A percentile compares a stretch with the other conserved stretches of the same genome.
Evolutionary conservation across 2,113 vertebrate species (phyloP).

Genomic region (Carollia perspicillata): DNA sequence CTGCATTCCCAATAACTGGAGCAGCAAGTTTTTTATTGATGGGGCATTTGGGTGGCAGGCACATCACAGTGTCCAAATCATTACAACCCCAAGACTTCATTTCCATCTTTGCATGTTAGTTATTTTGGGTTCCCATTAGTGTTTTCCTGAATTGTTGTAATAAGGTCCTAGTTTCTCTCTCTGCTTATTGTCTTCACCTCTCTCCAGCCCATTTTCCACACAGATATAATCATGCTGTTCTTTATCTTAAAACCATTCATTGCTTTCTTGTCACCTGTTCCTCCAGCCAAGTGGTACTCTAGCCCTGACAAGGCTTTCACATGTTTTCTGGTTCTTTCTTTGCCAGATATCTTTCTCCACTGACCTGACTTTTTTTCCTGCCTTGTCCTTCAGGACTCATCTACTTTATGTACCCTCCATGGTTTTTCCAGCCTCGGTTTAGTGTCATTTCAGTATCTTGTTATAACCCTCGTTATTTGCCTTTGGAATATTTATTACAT

Average conservation of each 20-base stretch:
- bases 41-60: background rate
- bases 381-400: background rate
- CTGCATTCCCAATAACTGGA: background rate
- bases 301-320: background rate
- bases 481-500: background rate
- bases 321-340: background rate
- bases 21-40: background rate
- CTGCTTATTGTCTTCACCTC: background rate
- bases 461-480: background rate
- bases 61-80: background rate
- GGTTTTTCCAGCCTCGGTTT: background rate
- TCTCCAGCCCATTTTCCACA: background rate
- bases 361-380: background rate
- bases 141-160: background rate
- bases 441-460: background rate
- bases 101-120: background rate
- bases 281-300: background rate
- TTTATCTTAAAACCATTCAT: background rate
- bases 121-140: background rate
- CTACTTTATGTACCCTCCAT: background rate
- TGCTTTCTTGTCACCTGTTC: background rate
- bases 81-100: background rate
- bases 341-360: background rate
- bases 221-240: background rate
- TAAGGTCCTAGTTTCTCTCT: background rate